Evolutionary conservation across 2,888 invertebrate species (phyloP).

Genomic region (Eledona agricola): DNA sequence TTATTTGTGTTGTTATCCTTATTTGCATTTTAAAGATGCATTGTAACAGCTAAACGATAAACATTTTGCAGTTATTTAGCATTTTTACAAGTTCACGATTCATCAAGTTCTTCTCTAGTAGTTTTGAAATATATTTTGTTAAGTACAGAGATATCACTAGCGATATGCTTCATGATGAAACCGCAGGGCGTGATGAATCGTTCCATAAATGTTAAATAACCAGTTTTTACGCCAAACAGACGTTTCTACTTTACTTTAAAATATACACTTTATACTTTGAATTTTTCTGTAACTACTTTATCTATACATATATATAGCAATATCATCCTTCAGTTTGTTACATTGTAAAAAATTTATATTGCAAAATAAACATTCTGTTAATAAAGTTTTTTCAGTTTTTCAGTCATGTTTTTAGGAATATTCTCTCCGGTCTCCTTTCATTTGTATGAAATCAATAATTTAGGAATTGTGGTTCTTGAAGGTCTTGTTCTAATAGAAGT

Average conservation of each 20-base stretch:
- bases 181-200: no score
- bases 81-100: no score
- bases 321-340: slow-evolving; percentile 38
- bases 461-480: no score
- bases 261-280: no score
- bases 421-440: no score
- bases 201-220: slow-evolving; percentile 17
- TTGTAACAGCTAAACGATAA: slow-evolving; percentile 14
- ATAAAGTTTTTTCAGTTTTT: slow-evolving; percentile 25
- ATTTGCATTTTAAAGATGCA: slow-evolving; percentile 21
- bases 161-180: no score
- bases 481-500: no score
- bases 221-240: slow-evolving; percentile 13
- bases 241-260: slow-evolving; percentile 10
- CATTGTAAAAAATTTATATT: slow-evolving; percentile 38
- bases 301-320: slow-evolving; percentile 32
- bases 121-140: no score
- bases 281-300: slow-evolving; percentile 24
- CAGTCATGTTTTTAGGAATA: no score
- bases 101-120: no score
- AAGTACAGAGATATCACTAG: no score
- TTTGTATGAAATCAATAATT: no score
- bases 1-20: slow-evolving; percentile 21
- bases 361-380: slow-evolving; percentile 38
- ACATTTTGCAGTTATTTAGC: slow-evolving; percentile 11